Evolutionary conservation across 2,113 vertebrate species (phyloP).

Genomic region (Trachemys scripta): DNA sequence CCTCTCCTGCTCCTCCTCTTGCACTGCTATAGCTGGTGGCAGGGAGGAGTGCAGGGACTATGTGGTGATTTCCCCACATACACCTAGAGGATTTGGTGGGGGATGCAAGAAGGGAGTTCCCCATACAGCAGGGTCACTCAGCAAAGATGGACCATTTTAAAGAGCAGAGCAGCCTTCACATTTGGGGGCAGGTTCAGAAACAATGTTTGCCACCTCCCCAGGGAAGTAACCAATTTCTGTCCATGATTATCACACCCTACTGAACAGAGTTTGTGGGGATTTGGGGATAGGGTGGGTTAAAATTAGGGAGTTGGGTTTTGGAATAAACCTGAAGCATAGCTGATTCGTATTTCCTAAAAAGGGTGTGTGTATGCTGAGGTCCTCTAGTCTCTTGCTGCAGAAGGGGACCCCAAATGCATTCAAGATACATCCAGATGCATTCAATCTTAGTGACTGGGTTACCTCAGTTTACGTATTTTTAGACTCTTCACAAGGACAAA

Average conservation of each 20-base stretch:
- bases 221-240: constrained; percentile 71
- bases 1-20: not conserved
- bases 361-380: constrained; percentile 6
- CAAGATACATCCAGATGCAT: constrained; percentile 57
- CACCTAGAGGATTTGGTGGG: not conserved
- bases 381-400: constrained; percentile 20
- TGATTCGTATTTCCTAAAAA: constrained; percentile 74
- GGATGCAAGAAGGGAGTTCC: not conserved
- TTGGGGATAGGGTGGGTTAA: constrained; percentile 23
- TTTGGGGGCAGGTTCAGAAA: constrained; percentile 62
- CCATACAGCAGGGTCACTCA: not conserved
- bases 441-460: constrained; percentile 64
- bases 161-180: constrained; percentile 7
- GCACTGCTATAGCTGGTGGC: not conserved
- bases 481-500: constrained; percentile 20
- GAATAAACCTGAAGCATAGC: constrained; percentile 59
- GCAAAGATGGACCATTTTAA: fast-evolving
- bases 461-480: constrained; percentile 59
- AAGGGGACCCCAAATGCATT: constrained; percentile 56
- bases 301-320: constrained; percentile 61
- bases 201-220: constrained; percentile 55
- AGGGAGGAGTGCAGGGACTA: not conserved
- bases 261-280: constrained; percentile 42
- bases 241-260: constrained; percentile 63
- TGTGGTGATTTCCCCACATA: not conserved